Percentiles rank a stretch among this genome's conserved stretches.
phyloP scores from a whole-genome alignment of 2,888 invertebrate species.

The Athripsodes cinereus region DNA sequence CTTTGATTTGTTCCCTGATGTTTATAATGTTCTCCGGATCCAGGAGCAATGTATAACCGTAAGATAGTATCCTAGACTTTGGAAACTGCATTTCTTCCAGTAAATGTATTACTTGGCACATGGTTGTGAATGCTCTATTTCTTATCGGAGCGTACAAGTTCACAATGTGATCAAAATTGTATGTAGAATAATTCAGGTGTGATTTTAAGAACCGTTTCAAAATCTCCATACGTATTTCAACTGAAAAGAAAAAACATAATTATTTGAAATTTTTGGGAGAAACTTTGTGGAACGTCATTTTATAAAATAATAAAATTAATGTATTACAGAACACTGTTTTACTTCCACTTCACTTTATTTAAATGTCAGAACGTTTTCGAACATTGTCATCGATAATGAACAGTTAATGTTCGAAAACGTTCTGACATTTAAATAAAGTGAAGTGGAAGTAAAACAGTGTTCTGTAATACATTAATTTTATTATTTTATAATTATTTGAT shows the following conservation, averaged over 20 bases:
- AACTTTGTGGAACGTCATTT: too few species aligned
- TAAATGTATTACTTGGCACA: conserved; percentile 51
- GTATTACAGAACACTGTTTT: too few species aligned
- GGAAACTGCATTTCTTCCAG: conserved; percentile 53
- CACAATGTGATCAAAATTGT: conserved; percentile 40
- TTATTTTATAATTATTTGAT: too few species aligned
- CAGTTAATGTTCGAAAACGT: too few species aligned
- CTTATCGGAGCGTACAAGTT: conserved; percentile 39
- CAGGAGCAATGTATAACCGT: conserved; percentile 53
- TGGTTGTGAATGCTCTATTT: conserved; percentile 42
- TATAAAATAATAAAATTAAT: too few species aligned
- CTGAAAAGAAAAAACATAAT: conserved; percentile 33
- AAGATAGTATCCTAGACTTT: conserved; percentile 46
- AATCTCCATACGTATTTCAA: conserved; percentile 40
- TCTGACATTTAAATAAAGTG: too few species aligned
- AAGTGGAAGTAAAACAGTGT: too few species aligned
- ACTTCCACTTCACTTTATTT: too few species aligned
- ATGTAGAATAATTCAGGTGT: conserved; percentile 37
- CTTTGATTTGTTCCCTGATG: conserved; percentile 49
- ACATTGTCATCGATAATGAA: too few species aligned
- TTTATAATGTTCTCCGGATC: conserved; percentile 53
- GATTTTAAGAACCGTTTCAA: conserved; percentile 40
- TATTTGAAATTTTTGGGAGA: too few species aligned
- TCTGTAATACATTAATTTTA: too few species aligned
- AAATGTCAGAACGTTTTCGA: too few species aligned